phyloP scores from a whole-genome alignment of 2,888 invertebrate genomes.

The Punctoribates punctum region DNA sequence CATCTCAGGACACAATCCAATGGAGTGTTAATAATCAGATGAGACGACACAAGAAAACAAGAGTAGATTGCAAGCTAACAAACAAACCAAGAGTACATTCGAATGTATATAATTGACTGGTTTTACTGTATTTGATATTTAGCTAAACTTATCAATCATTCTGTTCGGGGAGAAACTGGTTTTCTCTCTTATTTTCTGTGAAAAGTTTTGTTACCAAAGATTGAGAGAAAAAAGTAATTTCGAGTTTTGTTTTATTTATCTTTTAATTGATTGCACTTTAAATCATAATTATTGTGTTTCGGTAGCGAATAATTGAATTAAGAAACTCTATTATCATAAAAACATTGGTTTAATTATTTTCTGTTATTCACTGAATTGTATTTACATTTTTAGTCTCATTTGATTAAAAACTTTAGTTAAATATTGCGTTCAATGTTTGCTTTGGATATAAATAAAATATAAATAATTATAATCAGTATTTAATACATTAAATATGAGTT shows the following conservation, averaged over 20 bases:
- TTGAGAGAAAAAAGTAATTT: background rate
- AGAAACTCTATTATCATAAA: background rate
- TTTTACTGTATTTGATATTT: too few relatives aligned
- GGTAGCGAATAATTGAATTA: constrained; percentile 1
- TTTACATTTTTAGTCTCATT: constrained; percentile 13
- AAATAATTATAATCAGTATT: constrained; percentile 4
- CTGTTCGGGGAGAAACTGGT: background rate
- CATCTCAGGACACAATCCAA: background rate
- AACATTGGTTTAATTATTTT: constrained; percentile 6
- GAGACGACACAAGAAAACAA: background rate
- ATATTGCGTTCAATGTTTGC: background rate
- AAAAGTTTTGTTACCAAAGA: background rate
- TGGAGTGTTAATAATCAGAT: background rate
- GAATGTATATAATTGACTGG: too few relatives aligned
- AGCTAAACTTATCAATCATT: too few relatives aligned
- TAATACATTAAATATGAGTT: constrained; percentile 5
- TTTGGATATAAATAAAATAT: background rate
- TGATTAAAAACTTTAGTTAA: background rate
- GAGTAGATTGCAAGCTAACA: too few relatives aligned
- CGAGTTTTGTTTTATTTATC: background rate
- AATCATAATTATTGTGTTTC: background rate
- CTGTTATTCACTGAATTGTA: background rate
- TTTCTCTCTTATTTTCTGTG: background rate
- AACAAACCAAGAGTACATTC: too few relatives aligned
- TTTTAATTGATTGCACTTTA: background rate